Base-by-base conservation (phyloP, 2,797 vertebrate genomes). In the Dallia pectoralis region DNA sequence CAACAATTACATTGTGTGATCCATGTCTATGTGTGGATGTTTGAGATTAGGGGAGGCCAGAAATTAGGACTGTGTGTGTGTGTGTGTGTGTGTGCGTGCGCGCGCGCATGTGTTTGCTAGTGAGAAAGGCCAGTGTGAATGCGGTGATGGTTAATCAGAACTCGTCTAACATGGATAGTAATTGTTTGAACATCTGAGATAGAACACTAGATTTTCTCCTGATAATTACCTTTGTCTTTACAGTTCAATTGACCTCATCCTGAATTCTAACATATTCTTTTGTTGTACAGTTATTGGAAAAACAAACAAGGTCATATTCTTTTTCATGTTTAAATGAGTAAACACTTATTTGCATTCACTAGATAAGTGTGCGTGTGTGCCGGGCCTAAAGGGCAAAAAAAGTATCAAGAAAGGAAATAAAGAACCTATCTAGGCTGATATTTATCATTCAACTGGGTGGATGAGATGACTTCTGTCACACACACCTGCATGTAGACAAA, bases 1-100 rank as follows among this genome's bases (percentile, higher is more conserved):
- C 9, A 6, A 1, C 5, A 9, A 40, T 40, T 7, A 7, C 11
- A 3, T 44, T 9, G 12, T 44, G 40, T 44, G 40, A 44, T 44
- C 40, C 40, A 44, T 44, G 40, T 44, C 40, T 44, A 14, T 12
- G 2, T 44, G 40, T 44, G 5, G 2, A 1, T 44, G 40, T 44
- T 44, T 44, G 40, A 11, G 40, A 12, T 44, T 44, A 53, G 51
- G 51, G n/a, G 19, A 53, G 51, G 51, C 16, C 51, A 53, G n/a
- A 4, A 12, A 27, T 2, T 65, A 25, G 32, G 27, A 15, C 19
- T 51, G 25, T 48, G 48, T 56, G 40, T 25, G 47, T 40, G 30
- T 66, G 33, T 66, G 64, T 44, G 18, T 44, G 65, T 67, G 48
- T 33, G 49, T 66, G 61, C 53, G 19, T 40, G 44, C 44, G n/a